Base-by-base conservation (phyloP, 1,140 invertebrate genomes). In the Nephotettix cincticeps region DNA sequence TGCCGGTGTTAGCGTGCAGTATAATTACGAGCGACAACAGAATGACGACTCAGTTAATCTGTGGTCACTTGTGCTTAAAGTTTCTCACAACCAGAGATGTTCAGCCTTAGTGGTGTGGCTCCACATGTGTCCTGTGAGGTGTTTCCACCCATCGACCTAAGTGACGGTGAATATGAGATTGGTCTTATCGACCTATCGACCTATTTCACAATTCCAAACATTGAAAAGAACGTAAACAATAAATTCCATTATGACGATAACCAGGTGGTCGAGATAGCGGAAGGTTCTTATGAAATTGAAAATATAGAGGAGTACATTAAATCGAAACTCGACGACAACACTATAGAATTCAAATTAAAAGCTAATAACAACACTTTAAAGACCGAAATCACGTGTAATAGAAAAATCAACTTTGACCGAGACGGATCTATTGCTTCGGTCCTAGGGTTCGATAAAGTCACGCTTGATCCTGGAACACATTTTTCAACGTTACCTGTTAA, bases 31-130 rank as follows among this genome's bases (percentile, higher is more conserved):
- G 32, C 28, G 23, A 32, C n/a, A 67, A 21, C 65, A 67, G 32
- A 25, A 3, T 3, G 23, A 30, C 14, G 43, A 67, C 65, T 45
- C 65, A 43, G 65, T 29, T n/a, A 13, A 54, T 67, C 43, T 67
- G 65, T 43, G 65, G 65, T 67, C 65, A 67, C 21, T 67, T 43
- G 43, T 67, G 65, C 19, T 23, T 56, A 56, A 56, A 56, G 19
- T 56, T 56, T 56, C 19, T 56, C 23, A 23, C 25, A 17, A 56
- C 51, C 51, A 56, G 9, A 6, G 21, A 23, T 23, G 21, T 56
- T 56, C 9, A 11, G 6, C 23, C 23, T 19, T 56, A 14, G 9
- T 3, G 64, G 17, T 1, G 27, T 21, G 64, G 29, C 3, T 36
- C 45, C 9, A 27, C 23, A 13, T 14, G 58, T 29, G 30, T 30